Evolutionary conservation across 2,797 vertebrate genomes (phyloP).

Genomic region (Hipposideros larvatus): DNA sequence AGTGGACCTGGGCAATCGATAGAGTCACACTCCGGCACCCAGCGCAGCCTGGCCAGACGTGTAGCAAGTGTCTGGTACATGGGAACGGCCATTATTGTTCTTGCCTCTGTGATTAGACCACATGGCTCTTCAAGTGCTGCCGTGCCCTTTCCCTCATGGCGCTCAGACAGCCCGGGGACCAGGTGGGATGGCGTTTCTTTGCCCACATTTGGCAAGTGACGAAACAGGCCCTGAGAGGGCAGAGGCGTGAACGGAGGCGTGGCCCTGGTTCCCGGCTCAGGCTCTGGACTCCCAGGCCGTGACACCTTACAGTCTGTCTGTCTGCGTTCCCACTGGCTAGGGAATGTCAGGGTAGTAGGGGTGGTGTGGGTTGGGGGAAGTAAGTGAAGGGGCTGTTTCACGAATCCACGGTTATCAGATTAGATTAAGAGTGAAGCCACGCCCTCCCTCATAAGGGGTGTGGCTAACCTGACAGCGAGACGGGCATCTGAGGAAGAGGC

Average conservation of each 20-base stretch:
- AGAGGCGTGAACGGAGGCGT: fast-evolving
- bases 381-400: neutral
- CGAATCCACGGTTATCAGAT: neutral
- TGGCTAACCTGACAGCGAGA: neutral
- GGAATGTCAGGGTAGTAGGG: neutral
- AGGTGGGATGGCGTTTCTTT: neutral
- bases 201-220: neutral
- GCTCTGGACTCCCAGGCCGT: neutral
- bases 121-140: neutral
- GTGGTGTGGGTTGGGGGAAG: too few relatives aligned
- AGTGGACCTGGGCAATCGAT: neutral
- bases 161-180: neutral
- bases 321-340: neutral
- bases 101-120: neutral
- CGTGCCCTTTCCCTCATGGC: neutral
- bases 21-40: too few relatives aligned
- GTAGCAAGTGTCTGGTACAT: neutral
- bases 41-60: neutral
- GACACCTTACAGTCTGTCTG: neutral
- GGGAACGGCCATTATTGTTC: fast-evolving
- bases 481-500: neutral
- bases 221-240: neutral
- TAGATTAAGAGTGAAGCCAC: neutral
- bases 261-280: fast-evolving
- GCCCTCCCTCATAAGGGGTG: fast-evolving